Percentiles rank a stretch among this genome's conserved stretches.
These are phyloP conservation scores for Eira barbara DNA, from an alignment of 2,113 vertebrate genomes.

Conservation along the genomic window DNA sequence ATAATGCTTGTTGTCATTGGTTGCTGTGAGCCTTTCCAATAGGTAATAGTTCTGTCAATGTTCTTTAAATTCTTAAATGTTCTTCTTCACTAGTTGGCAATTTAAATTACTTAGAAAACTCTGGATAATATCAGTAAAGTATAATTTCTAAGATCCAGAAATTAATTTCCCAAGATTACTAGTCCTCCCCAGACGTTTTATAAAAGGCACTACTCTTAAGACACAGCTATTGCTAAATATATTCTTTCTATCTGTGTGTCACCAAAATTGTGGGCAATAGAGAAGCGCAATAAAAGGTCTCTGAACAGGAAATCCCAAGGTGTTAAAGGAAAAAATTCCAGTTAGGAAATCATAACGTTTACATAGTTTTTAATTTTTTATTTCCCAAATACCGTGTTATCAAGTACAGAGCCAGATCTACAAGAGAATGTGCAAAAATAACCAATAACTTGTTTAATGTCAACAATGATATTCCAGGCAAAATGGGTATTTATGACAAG, in stretches of 20 bases:
- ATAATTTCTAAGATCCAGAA: background rate
- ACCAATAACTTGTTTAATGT: background rate
- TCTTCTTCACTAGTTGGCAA: background rate
- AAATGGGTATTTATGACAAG: constrained; percentile 2
- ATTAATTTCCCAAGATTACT: background rate
- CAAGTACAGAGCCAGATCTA: background rate
- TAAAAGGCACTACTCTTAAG: background rate
- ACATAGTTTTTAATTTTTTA: background rate
- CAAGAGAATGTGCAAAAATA: background rate
- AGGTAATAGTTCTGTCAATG: background rate
- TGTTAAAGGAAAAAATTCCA: background rate
- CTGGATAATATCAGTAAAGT: background rate
- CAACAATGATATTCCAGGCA: background rate
- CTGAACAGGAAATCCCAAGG: background rate
- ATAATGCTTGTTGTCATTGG: background rate
- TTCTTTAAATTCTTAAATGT: background rate
- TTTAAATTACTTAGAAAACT: background rate
- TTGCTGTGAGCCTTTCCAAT: background rate
- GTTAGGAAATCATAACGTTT: background rate
- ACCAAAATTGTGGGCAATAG: background rate
- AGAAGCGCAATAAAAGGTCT: background rate
- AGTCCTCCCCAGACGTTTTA: background rate
- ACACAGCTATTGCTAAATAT: background rate
- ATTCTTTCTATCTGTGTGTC: background rate
- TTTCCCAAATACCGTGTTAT: background rate